A percentile compares a stretch with the other conserved stretches of the same genome.
Conservation (phyloP, 64 coral and sea anemone genomes). For the Actinia equina region DNA sequence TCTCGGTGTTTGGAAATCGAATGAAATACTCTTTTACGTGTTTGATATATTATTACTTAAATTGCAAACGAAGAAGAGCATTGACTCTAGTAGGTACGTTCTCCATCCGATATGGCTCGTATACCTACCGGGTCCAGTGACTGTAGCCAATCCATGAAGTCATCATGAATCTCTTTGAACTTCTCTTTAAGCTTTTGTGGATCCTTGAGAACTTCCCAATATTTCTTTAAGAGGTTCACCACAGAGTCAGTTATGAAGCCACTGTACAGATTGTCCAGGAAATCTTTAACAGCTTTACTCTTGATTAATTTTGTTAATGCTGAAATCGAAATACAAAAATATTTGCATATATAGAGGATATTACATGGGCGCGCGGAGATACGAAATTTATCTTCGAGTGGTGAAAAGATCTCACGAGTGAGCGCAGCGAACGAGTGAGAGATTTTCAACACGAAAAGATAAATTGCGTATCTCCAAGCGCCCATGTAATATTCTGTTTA, state of each 20-base stretch:
- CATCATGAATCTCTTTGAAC: not conserved
- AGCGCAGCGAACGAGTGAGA: too few relatives aligned
- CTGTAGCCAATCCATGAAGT: not conserved
- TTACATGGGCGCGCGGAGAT: too few relatives aligned
- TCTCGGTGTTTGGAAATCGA: too few relatives aligned
- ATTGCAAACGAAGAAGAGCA: not conserved
- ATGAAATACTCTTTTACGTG: too few relatives aligned
- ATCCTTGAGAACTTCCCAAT: not conserved
- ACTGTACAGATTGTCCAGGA: not conserved
- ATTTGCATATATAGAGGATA: not conserved
- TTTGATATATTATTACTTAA: too few relatives aligned
- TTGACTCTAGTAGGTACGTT: not conserved
- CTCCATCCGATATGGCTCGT: not conserved
- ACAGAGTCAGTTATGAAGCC: not conserved
- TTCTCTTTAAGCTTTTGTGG: not conserved
- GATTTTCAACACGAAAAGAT: too few relatives aligned
- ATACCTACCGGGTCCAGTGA: not conserved
- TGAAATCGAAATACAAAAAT: not conserved
- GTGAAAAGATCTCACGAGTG: too few relatives aligned
- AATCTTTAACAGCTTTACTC: not conserved
- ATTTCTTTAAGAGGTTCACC: not conserved
- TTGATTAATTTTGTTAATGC: not conserved
- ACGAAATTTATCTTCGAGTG: too few relatives aligned
- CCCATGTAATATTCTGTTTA: too few relatives aligned
- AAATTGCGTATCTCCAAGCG: too few relatives aligned